These are phyloP conservation scores for Halcyon smyrnensis DNA, from an alignment of 2,797 vertebrate species.

Conservation along the genomic window DNA sequence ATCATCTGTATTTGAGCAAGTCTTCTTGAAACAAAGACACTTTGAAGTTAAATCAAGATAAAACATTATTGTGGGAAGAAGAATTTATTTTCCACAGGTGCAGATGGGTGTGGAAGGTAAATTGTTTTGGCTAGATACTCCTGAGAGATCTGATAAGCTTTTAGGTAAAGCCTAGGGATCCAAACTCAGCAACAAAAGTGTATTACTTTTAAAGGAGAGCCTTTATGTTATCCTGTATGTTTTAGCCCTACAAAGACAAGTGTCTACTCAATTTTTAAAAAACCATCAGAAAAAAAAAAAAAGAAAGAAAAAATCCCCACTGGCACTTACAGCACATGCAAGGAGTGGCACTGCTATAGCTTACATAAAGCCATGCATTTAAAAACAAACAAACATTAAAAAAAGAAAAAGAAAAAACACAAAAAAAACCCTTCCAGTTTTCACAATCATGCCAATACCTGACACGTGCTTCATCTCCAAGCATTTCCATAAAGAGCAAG, in stretches of 20 bases:
- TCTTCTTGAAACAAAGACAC: slow-evolving; percentile 25
- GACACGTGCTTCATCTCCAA: background rate
- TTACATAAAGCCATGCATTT: background rate
- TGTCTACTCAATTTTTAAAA: background rate
- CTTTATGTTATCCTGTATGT: background rate
- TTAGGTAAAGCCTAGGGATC: slow-evolving; percentile 3
- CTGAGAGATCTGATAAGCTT: slow-evolving; percentile 40
- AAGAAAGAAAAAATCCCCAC: background rate
- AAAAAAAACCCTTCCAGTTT: background rate
- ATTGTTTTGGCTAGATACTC: slow-evolving; percentile 30
- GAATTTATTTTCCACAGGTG: slow-evolving; percentile 59
- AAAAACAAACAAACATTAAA: background rate
- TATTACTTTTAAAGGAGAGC: background rate
- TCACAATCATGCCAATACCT: background rate
- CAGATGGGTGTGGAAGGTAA: slow-evolving; percentile 55
- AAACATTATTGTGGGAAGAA: slow-evolving; percentile 47
- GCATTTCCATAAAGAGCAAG: background rate
- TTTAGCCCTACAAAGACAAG: background rate
- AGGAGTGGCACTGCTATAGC: background rate
- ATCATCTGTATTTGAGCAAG: slow-evolving; percentile 18
- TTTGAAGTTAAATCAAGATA: slow-evolving; percentile 68
- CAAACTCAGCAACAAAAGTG: background rate
- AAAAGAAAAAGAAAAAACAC: too few species aligned
- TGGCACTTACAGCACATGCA: background rate
- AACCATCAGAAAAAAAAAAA: background rate